Evolutionary conservation across 2,888 invertebrate species (phyloP), one percentile per base, ranked within the genome.

Genomic region (Sycophila texana): DNA sequence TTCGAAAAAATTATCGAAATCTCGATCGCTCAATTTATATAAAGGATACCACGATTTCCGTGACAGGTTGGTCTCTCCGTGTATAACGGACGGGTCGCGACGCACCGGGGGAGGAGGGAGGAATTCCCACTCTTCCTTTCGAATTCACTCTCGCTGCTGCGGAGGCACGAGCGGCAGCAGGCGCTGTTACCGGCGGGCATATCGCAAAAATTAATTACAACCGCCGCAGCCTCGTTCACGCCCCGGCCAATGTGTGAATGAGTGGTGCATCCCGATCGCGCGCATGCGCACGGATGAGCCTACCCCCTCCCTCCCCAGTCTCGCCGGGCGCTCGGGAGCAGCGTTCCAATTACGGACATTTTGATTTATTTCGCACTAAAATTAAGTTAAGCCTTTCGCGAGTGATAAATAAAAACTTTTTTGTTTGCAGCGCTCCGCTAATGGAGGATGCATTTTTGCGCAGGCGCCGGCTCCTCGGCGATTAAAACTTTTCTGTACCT

Each of bases 71-170:
- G n/a, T n/a, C n/a, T n/a, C n/a, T n/a, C n/a, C n/a, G 55, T 55
- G 55, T 18, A 55, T 16, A 16, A 51, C 20, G 20, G 20, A 20
- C 20, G 22, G 3, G 58, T 5, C 18, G 7, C 1, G 13, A 30
- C 14, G 57, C 22, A 10, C 49, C 20, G 26, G 13, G 18, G 20
- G 22, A 51, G 30, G 30, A 68, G 30, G 26, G 63, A n/a, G n/a
- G 26, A 60, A 61, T 26, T 39, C 26, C 12, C 82, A 84, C 83
- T 84, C 80, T 86, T 83, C 82, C 86, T 87, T 86, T 87, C 86
- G 83, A 86, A 85, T 84, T 86, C 85, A 84, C 86, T 86, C 85
- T 86, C 85, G 79, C 85, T 77, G 58, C 58, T 12, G 58, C 58
- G 58, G 14, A 26, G 39, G 26, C 61, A 26, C 39, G 39, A 39